phyloP scores from a whole-genome alignment of 2,113 vertebrate species.

The Chlorodrepanis virens region DNA sequence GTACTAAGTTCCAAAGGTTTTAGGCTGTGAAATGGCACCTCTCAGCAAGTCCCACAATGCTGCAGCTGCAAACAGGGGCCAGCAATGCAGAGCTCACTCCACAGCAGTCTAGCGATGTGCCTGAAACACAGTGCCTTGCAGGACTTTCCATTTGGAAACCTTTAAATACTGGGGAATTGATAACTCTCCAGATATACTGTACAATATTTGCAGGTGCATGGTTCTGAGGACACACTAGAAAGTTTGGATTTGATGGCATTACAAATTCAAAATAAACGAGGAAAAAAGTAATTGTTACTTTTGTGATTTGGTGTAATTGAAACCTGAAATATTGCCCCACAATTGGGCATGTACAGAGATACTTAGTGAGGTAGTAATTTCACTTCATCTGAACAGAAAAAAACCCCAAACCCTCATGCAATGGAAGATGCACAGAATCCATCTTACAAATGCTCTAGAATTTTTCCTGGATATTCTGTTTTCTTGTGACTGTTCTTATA shows the following conservation, averaged over 20 bases:
- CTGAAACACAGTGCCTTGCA: background rate
- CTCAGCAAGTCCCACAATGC: background rate
- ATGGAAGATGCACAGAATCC: background rate
- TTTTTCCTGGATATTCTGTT: background rate
- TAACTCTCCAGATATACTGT: background rate
- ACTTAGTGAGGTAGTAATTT: background rate
- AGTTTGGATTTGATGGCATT: background rate
- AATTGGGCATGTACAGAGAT: background rate
- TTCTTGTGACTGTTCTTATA: background rate
- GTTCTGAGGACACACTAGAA: background rate
- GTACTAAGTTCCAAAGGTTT: background rate
- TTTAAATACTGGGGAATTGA: background rate
- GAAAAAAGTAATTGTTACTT: background rate
- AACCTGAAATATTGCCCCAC: background rate
- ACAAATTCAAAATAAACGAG: background rate
- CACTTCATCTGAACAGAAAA: background rate
- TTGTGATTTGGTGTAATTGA: background rate
- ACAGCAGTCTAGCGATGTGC: background rate
- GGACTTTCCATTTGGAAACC: background rate
- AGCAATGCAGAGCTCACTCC: background rate
- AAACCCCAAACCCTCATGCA: background rate
- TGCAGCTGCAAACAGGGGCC: background rate
- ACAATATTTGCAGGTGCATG: background rate
- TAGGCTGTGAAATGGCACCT: background rate
- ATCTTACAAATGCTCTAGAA: background rate